Conservation (phyloP, 1,140 invertebrate genomes). For the Drosophila nannoptera region DNA sequence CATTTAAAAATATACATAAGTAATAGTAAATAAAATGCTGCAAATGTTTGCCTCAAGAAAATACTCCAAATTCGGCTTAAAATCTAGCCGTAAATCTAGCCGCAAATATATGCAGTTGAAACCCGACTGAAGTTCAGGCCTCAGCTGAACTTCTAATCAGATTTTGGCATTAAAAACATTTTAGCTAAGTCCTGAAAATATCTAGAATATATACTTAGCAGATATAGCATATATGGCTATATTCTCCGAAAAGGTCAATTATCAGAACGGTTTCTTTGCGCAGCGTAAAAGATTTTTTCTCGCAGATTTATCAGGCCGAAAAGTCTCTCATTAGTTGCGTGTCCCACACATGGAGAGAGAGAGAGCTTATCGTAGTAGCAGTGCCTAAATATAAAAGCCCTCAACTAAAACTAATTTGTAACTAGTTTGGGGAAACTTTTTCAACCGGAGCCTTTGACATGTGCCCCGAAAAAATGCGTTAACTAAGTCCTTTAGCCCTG, state of each 20-base stretch:
- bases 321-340: conserved; percentile 25
- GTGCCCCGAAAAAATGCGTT: conserved; percentile 56
- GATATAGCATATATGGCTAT: too few relatives aligned
- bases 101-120: too few relatives aligned
- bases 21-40: too few relatives aligned
- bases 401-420: conserved; percentile 70
- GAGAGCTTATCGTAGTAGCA: conserved; percentile 27
- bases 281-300: conserved; percentile 2
- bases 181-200: too few relatives aligned
- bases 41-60: too few relatives aligned
- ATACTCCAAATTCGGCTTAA: too few relatives aligned
- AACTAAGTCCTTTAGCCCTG: conserved; percentile 61
- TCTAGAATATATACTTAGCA: too few relatives aligned
- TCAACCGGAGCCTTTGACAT: conserved; percentile 63
- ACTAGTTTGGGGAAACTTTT: conserved; percentile 57
- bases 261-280: conserved; percentile 9
- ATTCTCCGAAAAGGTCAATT: background rate
- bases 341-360: background rate
- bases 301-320: conserved; percentile 30
- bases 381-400: conserved; percentile 43
- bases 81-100: too few relatives aligned
- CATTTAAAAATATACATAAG: too few relatives aligned
- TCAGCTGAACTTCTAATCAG: too few relatives aligned
- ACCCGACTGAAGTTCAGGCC: too few relatives aligned
- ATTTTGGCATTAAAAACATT: too few relatives aligned